Percentiles rank a stretch among this genome's conserved stretches.
These are phyloP conservation scores for Cotesia vestalis DNA, from an alignment of 1,140 invertebrate species.

Conservation along the genomic window DNA sequence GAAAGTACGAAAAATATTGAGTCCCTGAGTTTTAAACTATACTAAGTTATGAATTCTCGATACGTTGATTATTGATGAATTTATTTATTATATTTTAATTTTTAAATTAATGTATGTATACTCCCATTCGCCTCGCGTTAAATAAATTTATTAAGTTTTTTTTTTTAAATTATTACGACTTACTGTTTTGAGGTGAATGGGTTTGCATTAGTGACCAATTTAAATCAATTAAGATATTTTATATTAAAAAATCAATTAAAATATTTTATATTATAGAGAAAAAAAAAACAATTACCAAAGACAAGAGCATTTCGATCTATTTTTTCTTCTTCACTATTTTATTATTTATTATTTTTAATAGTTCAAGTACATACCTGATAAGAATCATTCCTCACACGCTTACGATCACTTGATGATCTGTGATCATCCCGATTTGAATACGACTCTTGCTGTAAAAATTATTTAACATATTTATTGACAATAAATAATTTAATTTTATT, in stretches of 20 bases:
- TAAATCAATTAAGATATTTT: neutral
- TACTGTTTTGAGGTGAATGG: conserved; percentile 8
- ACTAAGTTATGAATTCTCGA: conserved; percentile 24
- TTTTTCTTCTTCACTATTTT: conserved; percentile 37
- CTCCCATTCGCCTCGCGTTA: conserved; percentile 5
- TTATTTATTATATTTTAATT: neutral
- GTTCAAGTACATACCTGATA: conserved; percentile 57
- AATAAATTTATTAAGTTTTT: too few relatives aligned
- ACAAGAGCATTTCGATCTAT: conserved; percentile 8
- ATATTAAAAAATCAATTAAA: neutral
- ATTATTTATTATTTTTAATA: neutral
- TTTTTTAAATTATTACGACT: neutral
- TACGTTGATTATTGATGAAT: conserved; percentile 9
- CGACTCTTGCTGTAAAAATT: conserved; percentile 47
- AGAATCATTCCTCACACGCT: conserved; percentile 59
- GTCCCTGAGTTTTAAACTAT: conserved; percentile 43
- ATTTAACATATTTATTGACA: neutral
- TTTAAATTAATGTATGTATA: neutral
- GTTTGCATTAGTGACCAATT: neutral
- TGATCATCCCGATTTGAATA: conserved; percentile 59
- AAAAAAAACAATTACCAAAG: neutral
- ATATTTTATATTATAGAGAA: neutral
- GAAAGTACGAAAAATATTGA: conserved; percentile 63
- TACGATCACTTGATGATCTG: conserved; percentile 57
- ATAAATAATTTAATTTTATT: neutral